Evolutionary conservation across 2,888 invertebrate genomes (phyloP).

Genomic region (Tinea pellionella): DNA sequence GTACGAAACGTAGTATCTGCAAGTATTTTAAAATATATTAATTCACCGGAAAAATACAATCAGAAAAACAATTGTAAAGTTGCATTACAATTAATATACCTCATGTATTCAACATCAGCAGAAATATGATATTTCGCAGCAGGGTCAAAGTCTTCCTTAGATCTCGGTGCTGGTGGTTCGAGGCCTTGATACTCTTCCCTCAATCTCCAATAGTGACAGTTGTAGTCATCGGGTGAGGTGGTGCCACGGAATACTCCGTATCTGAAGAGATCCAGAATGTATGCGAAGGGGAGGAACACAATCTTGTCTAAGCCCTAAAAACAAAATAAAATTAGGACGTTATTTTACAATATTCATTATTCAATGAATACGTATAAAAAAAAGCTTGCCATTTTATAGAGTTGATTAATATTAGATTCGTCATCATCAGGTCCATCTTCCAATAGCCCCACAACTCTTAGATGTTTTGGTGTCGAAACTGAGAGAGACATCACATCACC

Average conservation of each 20-base stretch:
- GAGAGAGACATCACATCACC: conserved; percentile 80
- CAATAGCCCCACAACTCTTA: conserved; percentile 75
- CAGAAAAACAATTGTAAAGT: too few relatives aligned
- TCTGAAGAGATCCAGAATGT: conserved; percentile 76
- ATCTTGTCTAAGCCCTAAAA: conserved; percentile 77
- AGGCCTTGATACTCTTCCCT: conserved; percentile 72
- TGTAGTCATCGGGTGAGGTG: conserved; percentile 69
- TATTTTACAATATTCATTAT: background rate
- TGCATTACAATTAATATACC: conserved; percentile 40
- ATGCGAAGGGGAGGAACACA: conserved; percentile 76
- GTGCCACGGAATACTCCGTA: conserved; percentile 75
- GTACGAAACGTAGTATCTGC: conserved; percentile 79
- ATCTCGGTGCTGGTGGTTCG: conserved; percentile 71
- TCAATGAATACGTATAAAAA: background rate
- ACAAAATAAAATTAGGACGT: background rate
- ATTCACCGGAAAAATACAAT: background rate
- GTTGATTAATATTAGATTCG: conserved; percentile 74
- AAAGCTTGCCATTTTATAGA: conserved; percentile 69
- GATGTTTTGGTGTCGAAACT: conserved; percentile 76
- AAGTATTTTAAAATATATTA: conserved; percentile 20
- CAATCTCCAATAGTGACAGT: conserved; percentile 75
- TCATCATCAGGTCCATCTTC: conserved; percentile 70
- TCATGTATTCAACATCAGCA: conserved; percentile 74
- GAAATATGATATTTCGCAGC: conserved; percentile 78
- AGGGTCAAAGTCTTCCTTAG: conserved; percentile 74